Percentiles rank a stretch among this genome's conserved stretches.
These are phyloP conservation scores for Apis dorsata DNA, from an alignment of 1,140 invertebrate genomes.

Conservation along the genomic window DNA sequence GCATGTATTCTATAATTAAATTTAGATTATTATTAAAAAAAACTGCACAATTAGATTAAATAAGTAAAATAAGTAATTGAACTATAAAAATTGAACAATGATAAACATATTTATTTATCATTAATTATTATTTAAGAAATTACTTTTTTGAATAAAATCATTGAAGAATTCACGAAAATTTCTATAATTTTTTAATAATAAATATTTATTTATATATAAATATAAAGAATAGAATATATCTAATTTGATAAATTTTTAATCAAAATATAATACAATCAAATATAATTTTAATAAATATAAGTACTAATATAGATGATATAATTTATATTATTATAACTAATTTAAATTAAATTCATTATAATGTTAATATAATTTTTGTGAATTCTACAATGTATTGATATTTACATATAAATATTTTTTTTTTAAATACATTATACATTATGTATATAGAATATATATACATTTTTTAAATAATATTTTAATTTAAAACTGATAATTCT, in stretches of 20 bases:
- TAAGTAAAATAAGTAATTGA: slow-evolving; percentile 65
- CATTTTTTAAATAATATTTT: slow-evolving; percentile 50
- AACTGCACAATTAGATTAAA: slow-evolving; percentile 72
- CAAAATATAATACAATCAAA: not conserved
- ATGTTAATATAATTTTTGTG: slow-evolving; percentile 22
- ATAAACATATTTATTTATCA: slow-evolving; percentile 24
- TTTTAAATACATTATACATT: slow-evolving; percentile 35
- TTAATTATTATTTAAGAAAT: slow-evolving; percentile 18
- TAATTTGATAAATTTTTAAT: not conserved
- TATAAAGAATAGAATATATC: not conserved
- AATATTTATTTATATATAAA: not conserved
- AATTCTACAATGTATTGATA: slow-evolving; percentile 27
- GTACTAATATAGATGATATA: no score
- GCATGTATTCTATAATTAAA: slow-evolving; percentile 63
- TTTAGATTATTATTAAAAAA: slow-evolving; percentile 49
- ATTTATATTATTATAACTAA: not conserved
- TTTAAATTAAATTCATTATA: not conserved
- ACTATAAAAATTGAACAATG: slow-evolving; percentile 39
- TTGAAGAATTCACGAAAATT: slow-evolving; percentile 31
- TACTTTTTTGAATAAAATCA: slow-evolving; percentile 18
- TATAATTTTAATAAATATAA: no score
- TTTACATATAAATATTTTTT: slow-evolving; percentile 31
- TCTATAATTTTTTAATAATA: not conserved
- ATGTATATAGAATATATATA: slow-evolving; percentile 47
- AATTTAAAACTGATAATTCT: slow-evolving; percentile 50